Evolutionary conservation across 2,113 vertebrate genomes (phyloP), one percentile per base, ranked within the genome.

Genomic region (Eublepharis macularius): DNA sequence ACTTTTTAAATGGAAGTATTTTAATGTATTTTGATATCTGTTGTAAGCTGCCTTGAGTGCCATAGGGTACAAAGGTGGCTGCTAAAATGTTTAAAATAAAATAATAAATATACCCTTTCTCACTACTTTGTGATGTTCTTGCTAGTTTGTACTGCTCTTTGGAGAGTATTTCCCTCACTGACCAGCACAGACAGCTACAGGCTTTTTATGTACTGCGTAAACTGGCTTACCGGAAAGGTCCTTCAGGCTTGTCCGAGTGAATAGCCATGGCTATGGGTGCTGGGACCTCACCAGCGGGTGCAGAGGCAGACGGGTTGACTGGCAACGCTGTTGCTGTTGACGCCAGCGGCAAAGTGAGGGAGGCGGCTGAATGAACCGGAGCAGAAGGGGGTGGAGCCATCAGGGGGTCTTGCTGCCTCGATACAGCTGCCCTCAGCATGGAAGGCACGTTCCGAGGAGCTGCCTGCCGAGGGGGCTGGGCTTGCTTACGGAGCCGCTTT

Each of bases 361-460:
- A 94, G 0, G 96, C 93, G 65, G 96, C 92, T 39, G 94, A 88
- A 73, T 96, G 93, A 12, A 95, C 76, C 60, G 96, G 94, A 3
- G 92, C 86, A 66, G 90, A 94, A 12, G 95, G 95, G 69, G 94
- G 89, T 1, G 94, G 97, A 47, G 96, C 95, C 90, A 97, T 95
- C 0, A 98, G 94, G 10, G 97, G 98, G 73, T 99, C 98, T 84
- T 98, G 97, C 91, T 98, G 97, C 47, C 97, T 95, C 66, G 97
- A 95, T 66, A 97, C 92, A 0, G 96, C 39, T 34, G 96, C 96
- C 86, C 92, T 95, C 82, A 95, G 91, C 11, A 96, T 76, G 16
- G 95, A 94, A 60, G 97, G 97, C 47, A 96, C 90, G 70, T 91
- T 96, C 45, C 96, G 96, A 16, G 94, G 96, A 45, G 96, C 94